A percentile compares a stretch with the other conserved stretches of the same genome.
These are phyloP conservation scores for Rhagophthalmus giganteus DNA, from an alignment of 2,888 invertebrate species.

Conservation along the genomic window DNA sequence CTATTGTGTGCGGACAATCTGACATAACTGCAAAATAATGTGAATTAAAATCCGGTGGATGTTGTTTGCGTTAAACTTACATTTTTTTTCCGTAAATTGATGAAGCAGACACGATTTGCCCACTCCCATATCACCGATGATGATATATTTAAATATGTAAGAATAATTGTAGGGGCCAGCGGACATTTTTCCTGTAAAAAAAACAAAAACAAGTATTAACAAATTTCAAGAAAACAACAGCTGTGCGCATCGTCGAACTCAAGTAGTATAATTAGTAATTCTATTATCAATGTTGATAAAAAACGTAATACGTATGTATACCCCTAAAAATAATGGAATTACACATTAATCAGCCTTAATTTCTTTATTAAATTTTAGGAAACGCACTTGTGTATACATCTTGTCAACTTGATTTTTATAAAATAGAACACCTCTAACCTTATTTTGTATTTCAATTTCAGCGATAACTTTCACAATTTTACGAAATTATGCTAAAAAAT, in stretches of 20 bases:
- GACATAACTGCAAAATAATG: conserved; percentile 91
- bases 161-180: conserved; percentile 99
- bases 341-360: conserved; percentile 11
- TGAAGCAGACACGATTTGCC: conserved; percentile 99
- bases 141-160: conserved; percentile 99
- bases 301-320: conserved; percentile 5
- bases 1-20: conserved; percentile 99
- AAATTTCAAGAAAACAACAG: too few species aligned
- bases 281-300: conserved; percentile 9
- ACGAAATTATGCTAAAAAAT: conserved; percentile 20
- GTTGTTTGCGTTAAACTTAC: conserved; percentile 58
- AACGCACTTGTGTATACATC: background rate
- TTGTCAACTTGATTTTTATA: background rate
- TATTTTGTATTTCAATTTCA: conserved; percentile 6
- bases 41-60: conserved; percentile 5
- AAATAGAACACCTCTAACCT: conserved; percentile 10
- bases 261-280: background rate
- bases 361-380: conserved; percentile 5
- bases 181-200: conserved; percentile 67
- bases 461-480: conserved; percentile 7
- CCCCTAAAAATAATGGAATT: conserved; percentile 4
- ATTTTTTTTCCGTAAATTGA: conserved; percentile 99
- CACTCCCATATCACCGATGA: conserved; percentile 99
- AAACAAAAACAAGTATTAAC: conserved; percentile 11
- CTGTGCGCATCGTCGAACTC: background rate